These are phyloP conservation scores for Tetheella fluctuosa DNA, from an alignment of 2,888 invertebrate species.

Conservation along the genomic window DNA sequence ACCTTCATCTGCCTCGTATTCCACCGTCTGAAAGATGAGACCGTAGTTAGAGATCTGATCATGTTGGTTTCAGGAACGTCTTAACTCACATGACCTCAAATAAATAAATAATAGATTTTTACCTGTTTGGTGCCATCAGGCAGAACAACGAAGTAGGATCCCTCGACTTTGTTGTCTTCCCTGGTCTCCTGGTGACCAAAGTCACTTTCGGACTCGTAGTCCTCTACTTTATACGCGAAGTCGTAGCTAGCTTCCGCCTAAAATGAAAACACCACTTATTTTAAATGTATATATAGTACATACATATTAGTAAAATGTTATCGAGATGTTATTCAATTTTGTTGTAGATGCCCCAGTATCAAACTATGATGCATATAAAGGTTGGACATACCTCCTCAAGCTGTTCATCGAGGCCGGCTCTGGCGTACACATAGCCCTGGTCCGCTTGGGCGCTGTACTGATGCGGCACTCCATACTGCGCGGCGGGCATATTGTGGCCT, in stretches of 20 bases:
- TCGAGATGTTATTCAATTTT: no score
- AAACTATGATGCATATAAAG: no score
- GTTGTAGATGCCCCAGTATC: no score
- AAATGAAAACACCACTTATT: not conserved
- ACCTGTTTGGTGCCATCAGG: constrained; percentile 88
- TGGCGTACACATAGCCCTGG: constrained; percentile 63
- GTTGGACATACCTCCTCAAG: no score
- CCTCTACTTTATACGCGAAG: constrained; percentile 87
- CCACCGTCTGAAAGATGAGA: constrained; percentile 80
- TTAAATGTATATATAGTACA: not conserved
- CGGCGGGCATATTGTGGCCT: constrained; percentile 63
- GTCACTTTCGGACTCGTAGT: constrained; percentile 85
- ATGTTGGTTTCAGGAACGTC: no score
- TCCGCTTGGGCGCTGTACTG: constrained; percentile 69
- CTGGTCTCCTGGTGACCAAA: constrained; percentile 87
- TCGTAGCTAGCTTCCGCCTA: constrained; percentile 86
- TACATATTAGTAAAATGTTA: no score
- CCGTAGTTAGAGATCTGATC: not conserved
- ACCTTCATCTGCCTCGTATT: constrained; percentile 87
- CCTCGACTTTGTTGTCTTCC: constrained; percentile 85
- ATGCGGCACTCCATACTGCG: constrained; percentile 73
- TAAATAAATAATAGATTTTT: constrained; percentile 5
- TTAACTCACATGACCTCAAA: no score
- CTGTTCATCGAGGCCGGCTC: constrained; percentile 59
- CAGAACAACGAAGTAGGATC: constrained; percentile 86